Percentiles rank a stretch among this genome's conserved stretches.
phyloP scores from a whole-genome alignment of 2,113 vertebrate genomes.

The Arvicanthis niloticus region DNA sequence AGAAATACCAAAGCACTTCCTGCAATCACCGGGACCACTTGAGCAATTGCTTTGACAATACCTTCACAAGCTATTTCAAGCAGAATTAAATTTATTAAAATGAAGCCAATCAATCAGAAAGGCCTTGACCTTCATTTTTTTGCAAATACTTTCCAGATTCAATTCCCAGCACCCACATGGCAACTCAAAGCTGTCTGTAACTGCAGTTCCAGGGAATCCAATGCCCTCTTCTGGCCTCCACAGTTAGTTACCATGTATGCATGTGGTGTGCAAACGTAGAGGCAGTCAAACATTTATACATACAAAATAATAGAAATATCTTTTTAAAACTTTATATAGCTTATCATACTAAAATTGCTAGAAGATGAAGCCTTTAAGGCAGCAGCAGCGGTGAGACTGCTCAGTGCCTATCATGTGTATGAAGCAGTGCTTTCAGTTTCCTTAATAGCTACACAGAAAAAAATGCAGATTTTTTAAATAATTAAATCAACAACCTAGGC shows the following conservation, averaged over 20 bases:
- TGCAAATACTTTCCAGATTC: background rate
- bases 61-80: background rate
- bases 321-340: background rate
- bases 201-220: background rate
- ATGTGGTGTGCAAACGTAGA: background rate
- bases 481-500: background rate
- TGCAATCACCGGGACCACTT: background rate
- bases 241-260: background rate
- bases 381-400: background rate
- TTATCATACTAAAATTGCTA: background rate
- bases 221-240: background rate
- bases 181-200: background rate
- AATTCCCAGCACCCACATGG: background rate
- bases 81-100: background rate
- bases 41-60: background rate
- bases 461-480: background rate
- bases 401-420: background rate
- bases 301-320: background rate
- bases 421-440: background rate
- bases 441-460: background rate
- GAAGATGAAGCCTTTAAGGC: background rate
- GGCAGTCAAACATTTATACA: background rate
- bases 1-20: slow-evolving; percentile 23
- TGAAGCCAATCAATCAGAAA: background rate
- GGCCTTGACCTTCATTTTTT: background rate